Evolutionary conservation across 2,888 invertebrate genomes (phyloP).

Genomic region (Philopedon plagiatum): DNA sequence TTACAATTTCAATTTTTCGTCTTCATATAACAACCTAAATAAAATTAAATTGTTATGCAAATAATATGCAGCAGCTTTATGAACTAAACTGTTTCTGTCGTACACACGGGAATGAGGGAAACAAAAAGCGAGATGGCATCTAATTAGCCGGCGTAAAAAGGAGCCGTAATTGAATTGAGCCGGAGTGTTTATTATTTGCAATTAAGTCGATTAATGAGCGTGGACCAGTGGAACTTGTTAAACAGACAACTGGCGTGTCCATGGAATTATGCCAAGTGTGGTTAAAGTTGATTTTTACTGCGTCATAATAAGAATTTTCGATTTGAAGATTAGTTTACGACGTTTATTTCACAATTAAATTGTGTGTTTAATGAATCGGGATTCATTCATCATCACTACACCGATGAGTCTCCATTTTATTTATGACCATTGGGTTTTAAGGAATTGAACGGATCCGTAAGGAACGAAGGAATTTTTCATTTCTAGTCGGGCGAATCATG

Average conservation of each 20-base stretch:
- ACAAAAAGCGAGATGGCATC: conserved; percentile 44
- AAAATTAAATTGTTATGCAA: conserved; percentile 3
- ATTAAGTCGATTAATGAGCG: conserved; percentile 50
- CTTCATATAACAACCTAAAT: background rate
- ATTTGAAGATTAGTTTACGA: no score
- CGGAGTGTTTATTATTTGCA: conserved; percentile 51
- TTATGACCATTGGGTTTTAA: no score
- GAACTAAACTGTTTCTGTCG: conserved; percentile 38
- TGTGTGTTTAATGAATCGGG: no score
- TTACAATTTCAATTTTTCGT: no score
- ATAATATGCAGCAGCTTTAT: conserved; percentile 33
- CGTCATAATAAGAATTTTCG: background rate
- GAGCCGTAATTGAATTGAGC: conserved; percentile 48
- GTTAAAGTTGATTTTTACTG: background rate
- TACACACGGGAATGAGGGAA: conserved; percentile 1
- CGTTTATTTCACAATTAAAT: no score
- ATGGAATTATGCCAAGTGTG: conserved; percentile 5
- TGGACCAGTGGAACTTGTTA: conserved; percentile 24
- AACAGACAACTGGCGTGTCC: conserved; percentile 1
- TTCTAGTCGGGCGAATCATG: no score
- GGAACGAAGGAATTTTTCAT: no score
- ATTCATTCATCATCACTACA: no score
- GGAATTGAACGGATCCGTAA: no score
- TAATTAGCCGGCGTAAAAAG: conserved; percentile 47
- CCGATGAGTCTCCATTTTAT: no score